A percentile compares a stretch with the other conserved stretches of the same genome.
These are phyloP conservation scores for Tineola bisselliella DNA, from an alignment of 2,888 invertebrate genomes.

Conservation along the genomic window DNA sequence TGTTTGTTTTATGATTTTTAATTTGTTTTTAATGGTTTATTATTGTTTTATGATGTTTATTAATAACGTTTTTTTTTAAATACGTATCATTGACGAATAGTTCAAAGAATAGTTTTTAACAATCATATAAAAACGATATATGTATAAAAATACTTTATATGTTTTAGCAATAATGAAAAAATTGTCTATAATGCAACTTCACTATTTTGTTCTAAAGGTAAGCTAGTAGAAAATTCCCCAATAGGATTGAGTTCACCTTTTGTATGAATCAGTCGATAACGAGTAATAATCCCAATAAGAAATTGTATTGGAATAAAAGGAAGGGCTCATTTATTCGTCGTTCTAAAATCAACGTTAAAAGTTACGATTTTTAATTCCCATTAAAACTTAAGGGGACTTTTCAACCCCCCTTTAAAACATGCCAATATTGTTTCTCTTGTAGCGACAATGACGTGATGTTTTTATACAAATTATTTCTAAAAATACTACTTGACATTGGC, in stretches of 20 bases:
- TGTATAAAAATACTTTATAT: too few species aligned
- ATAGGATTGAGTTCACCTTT: too few species aligned
- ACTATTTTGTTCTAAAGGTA: too few species aligned
- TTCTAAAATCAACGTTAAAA: neutral
- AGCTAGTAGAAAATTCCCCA: too few species aligned
- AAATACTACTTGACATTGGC: neutral
- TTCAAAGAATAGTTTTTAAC: too few species aligned
- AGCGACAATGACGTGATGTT: conserved; percentile 4
- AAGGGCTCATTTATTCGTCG: neutral
- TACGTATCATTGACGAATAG: too few species aligned
- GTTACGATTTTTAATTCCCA: conserved; percentile 47
- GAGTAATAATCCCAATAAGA: neutral
- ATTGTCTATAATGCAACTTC: too few species aligned
- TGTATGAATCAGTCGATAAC: too few species aligned
- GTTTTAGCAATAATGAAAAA: too few species aligned
- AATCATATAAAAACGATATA: too few species aligned
- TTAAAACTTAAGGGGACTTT: conserved; percentile 25
- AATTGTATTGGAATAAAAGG: neutral
- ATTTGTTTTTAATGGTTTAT: neutral
- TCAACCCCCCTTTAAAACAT: conserved; percentile 20
- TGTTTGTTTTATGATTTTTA: neutral
- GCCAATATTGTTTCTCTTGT: conserved; percentile 25
- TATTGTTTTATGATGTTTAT: too few species aligned
- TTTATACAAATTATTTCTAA: neutral
- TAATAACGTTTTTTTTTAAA: too few species aligned